Evolutionary conservation across 1,140 invertebrate species (phyloP), one percentile per base, ranked within the genome.

Genomic region (Calliphora vicina): DNA sequence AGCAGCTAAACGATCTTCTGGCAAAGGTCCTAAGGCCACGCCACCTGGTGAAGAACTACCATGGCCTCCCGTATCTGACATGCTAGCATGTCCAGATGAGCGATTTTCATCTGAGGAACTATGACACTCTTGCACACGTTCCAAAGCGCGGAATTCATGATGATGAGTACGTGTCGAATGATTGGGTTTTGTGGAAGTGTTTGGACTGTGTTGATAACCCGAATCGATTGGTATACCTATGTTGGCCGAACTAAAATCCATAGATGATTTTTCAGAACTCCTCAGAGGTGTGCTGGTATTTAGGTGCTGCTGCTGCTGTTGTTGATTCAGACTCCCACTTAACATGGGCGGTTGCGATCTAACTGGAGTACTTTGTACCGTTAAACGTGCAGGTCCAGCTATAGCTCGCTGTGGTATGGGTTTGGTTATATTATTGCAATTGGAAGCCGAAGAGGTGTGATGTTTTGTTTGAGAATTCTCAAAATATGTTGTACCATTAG

Each of bases 21-120:
- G 94, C 10, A 94, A 93, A 84, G 93, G 89, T 0, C 90, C 89
- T 81, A 91, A 26, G 0, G 87, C 87, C 84, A 88, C 88, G 17
- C 88, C 87, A 0, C 87, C 88, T 91, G 93, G 94, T 8, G 94
- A 95, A 84, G 94, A 95, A 82, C 94, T 94, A 81, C 93, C 93
- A 84, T 93, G 94, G 20, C 93, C 94, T 1, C 95, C 95, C 57
- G 94, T 95, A 87, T 97, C 96, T 43, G 96, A 97, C 96, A 97
- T 97, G 84, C 95, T 96, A n/a, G 96, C 96, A 89, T 97, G 96
- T 0, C 96, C 96, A 1, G 96, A 97, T 17, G 96, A 97, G 29
- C 96, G 92, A 90, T 96, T 97, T 90, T 97, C 96, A 90, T 97
- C 96, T 4, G 96, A 97, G 17, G 96, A 97, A 88, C 96, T 97